These are phyloP conservation scores for Ctenoplectra terminalis DNA, from an alignment of 1,140 invertebrate species.

Conservation along the genomic window DNA sequence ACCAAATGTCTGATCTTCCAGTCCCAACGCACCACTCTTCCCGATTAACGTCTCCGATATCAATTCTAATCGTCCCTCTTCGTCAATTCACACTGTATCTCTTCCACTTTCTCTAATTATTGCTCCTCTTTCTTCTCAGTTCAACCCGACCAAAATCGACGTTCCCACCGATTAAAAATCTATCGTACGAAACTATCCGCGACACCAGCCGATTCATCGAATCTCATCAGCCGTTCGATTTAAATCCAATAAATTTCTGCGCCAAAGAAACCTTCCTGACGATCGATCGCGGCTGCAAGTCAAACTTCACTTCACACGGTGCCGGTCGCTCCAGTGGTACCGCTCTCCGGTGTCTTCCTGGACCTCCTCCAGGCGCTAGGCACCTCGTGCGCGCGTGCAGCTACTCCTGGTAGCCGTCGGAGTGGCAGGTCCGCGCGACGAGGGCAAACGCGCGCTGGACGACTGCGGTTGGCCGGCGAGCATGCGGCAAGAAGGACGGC, in stretches of 20 bases:
- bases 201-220: no score
- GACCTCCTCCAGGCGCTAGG: constrained; percentile 48
- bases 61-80: no score
- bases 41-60: no score
- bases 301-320: constrained; percentile 16
- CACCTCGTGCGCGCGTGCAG: constrained; percentile 61
- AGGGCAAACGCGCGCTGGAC: constrained; percentile 62
- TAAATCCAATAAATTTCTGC: no score
- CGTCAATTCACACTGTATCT: no score
- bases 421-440: constrained; percentile 65
- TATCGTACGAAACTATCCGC: no score
- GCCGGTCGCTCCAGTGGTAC: constrained; percentile 16
- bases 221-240: no score
- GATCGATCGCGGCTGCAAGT: background rate
- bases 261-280: background rate
- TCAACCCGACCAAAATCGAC: no score
- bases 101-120: no score
- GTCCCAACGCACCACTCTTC: background rate
- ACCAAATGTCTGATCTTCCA: no score
- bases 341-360: constrained; percentile 36
- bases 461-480: constrained; percentile 64
- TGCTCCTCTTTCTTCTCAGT: no score
- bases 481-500: constrained; percentile 59
- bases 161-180: no score
- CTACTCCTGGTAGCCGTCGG: constrained; percentile 65